Conservation (phyloP, 2,888 invertebrate species). For the Aleiodes alternator region DNA sequence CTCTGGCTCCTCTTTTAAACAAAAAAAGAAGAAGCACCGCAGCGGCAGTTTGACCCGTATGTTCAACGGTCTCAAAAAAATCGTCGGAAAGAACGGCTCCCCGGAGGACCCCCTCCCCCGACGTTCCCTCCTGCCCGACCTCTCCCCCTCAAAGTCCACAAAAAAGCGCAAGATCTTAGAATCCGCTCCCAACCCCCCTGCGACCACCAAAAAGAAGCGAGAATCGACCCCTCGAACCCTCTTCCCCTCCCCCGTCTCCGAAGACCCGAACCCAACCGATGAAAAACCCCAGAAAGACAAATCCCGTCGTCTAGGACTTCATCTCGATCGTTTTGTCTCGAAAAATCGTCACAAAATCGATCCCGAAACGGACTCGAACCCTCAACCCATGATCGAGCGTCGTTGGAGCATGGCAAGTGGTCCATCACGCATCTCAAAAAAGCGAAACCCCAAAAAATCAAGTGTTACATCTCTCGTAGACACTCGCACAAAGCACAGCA, state of each 20-base stretch:
- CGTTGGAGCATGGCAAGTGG: slow-evolving; percentile 78
- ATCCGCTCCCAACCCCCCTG: slow-evolving; percentile 53
- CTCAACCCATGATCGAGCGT: slow-evolving; percentile 73
- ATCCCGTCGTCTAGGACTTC: slow-evolving; percentile 69
- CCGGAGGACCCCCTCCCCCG: slow-evolving; percentile 76
- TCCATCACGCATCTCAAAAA: slow-evolving; percentile 65
- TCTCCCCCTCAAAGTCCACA: slow-evolving; percentile 79
- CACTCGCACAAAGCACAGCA: slow-evolving; percentile 53
- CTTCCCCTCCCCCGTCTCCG: slow-evolving; percentile 74
- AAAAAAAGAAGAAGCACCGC: slow-evolving; percentile 85
- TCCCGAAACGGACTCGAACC: slow-evolving; percentile 58
- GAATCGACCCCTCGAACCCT: slow-evolving; percentile 80
- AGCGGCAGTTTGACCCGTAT: slow-evolving; percentile 87
- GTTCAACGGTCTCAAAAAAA: slow-evolving; percentile 86
- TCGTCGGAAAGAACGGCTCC: slow-evolving; percentile 81
- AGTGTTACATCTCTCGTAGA: slow-evolving; percentile 54
- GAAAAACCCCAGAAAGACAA: slow-evolving; percentile 69
- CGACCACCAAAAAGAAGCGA: slow-evolving; percentile 80
- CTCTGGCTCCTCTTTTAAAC: slow-evolving; percentile 68
- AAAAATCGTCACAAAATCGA: slow-evolving; percentile 60
- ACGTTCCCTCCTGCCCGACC: slow-evolving; percentile 75
- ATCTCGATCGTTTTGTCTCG: slow-evolving; percentile 69
- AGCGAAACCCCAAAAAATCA: slow-evolving; percentile 57
- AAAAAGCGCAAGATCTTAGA: slow-evolving; percentile 82
- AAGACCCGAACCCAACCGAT: slow-evolving; percentile 75